Evolutionary conservation across 2,888 invertebrate genomes (phyloP), one percentile per base, ranked within the genome.

Genomic region (Nephrotoma appendiculata): DNA sequence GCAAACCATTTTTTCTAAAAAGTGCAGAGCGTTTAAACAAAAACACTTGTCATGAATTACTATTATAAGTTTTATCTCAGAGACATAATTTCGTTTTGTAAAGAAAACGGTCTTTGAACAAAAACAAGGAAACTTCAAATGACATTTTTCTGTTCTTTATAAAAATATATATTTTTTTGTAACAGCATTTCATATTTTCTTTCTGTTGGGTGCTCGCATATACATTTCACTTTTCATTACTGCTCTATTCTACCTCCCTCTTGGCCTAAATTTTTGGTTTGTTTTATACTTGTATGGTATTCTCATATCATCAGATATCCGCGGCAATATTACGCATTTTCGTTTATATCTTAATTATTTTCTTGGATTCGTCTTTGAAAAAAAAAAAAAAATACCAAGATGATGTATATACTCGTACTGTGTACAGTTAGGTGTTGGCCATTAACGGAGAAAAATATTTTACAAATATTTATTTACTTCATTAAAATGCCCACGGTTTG

Each of bases 391-490:
- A 84, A 84, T 84, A 71, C 71, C 12, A 9, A 44, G 1, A 71
- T 52, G 7, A 48, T 48, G 48, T 52, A 52, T 71, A 71, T 71
- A 11, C 31, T 31, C 31, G 31, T 31, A 31, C 31, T 44, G 11
- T 44, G 42, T 84, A 84, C 84, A 84, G 84, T 84, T 84, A 84
- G 84, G 84, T 84, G 84, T 43, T 84, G 84, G 84, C 84, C 84
- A 84, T 84, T 84, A 84, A 84, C 84, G 42, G 84, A 84, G 84
- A 84, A 84, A 71, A 71, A 84, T 84, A 84, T 84, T 84, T 84
- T 84, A 84, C 84, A 84, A 84, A 84, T 84, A 84, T 84, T 84
- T 84, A 84, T 84, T 84, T 84, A 84, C 84, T 84, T 84, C 84
- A 84, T 84, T 84, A 84, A 84, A 84, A 84, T 84, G 84, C 84